Evolutionary conservation across 2,888 invertebrate species (phyloP), one percentile per base, ranked within the genome.

Genomic region (Mermis nigrescens): DNA sequence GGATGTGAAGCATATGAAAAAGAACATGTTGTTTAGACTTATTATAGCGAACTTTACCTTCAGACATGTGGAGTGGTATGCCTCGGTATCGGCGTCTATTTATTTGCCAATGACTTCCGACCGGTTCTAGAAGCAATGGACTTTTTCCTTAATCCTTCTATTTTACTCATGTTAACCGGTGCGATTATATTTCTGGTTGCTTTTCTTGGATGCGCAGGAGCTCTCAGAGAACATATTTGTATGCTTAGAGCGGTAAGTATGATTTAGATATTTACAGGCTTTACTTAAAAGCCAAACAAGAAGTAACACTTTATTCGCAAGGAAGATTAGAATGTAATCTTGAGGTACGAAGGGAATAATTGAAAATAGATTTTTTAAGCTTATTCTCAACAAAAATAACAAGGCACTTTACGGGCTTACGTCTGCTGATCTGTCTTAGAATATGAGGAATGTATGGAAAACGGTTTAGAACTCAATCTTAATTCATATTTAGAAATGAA

Each of bases 71-170:
- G 48, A 19, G 1, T 61, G 22, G 31, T 32, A 2, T 31, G 46
- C 24, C 26, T 69, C 19, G 66, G 67, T 2, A 64, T 71, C 24
- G 71, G 71, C 55, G 64, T 72, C 48, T 71, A 71, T 60, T 62
- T 72, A 26, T 69, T 66, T 58, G 58, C 67, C 55, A 69, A 69
- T 55, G 71, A 70, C 55, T 66, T 66, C 55, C 52, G 57, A 22
- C 38, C 58, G 7, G 46, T 60, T 19, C 46, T 58, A 3, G 58
- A 59, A 19, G 48, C 29, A 26, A n/a, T 58, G 31, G 58, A 58
- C 58, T 56, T 58, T 31, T 59, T 56, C 27, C 22, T 59, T 19
- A 57, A 59, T 38, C 59, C 59, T 3, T 7, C 55, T 7, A 59
- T 57, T 45, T 27, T 59, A n/a, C 38, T 57, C 19, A 57, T 59